phyloP scores from a whole-genome alignment of 2,113 vertebrate genomes.

The Numida meleagris region DNA sequence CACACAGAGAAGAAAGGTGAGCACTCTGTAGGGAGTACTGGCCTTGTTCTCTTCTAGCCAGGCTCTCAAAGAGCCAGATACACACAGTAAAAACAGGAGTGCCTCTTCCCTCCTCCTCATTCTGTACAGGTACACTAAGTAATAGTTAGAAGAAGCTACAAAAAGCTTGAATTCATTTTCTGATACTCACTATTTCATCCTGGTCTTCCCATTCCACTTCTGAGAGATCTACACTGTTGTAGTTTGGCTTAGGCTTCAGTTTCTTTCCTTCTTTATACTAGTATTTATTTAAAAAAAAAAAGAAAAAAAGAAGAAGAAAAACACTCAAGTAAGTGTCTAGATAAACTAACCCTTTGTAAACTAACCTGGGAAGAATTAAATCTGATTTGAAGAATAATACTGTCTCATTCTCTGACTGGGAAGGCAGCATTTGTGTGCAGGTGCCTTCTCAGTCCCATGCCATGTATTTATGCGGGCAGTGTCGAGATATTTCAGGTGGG shows the following conservation, averaged over 20 bases:
- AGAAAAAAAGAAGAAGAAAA: background rate
- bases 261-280: constrained; percentile 95
- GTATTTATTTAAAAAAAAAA: background rate
- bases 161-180: background rate
- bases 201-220: constrained; percentile 95
- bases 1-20: background rate
- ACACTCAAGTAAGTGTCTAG: background rate
- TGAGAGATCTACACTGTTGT: constrained; percentile 94
- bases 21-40: background rate
- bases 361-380: background rate
- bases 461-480: rapidly evolving
- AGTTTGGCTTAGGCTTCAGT: constrained; percentile 93
- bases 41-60: background rate
- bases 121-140: background rate
- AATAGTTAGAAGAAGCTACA: background rate
- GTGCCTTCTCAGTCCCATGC: background rate
- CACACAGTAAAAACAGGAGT: background rate
- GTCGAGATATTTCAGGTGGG: background rate
- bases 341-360: background rate
- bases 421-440: background rate
- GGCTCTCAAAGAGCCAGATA: background rate
- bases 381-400: background rate
- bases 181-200: constrained; percentile 84
- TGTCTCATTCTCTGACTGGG: background rate
- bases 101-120: background rate